Evolutionary conservation across 2,113 vertebrate genomes (phyloP).

Genomic region (Colistium nudipinnis): DNA sequence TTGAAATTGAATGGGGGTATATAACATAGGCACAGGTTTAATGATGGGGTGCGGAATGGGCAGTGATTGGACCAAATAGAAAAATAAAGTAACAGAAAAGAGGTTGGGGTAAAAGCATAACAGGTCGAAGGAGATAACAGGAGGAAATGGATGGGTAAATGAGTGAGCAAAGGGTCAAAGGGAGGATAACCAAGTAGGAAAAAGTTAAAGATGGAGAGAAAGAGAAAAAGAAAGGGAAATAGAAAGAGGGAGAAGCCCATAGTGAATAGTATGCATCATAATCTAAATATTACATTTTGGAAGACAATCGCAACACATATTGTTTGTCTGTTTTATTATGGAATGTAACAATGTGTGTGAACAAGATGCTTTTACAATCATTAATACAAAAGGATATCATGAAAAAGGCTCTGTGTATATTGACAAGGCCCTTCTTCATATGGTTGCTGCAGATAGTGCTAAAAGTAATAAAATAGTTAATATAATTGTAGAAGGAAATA

Average conservation of each 20-base stretch:
- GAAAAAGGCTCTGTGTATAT: slow-evolving; percentile 54
- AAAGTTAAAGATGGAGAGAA: slow-evolving; percentile 33
- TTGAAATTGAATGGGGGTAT: slow-evolving; percentile 26
- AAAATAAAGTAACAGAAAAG: background rate
- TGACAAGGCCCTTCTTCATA: slow-evolving; percentile 38
- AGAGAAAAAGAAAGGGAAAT: slow-evolving; percentile 29
- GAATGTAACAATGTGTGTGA: slow-evolving; percentile 60
- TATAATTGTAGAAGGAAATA: slow-evolving; percentile 9
- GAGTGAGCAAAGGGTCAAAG: slow-evolving; percentile 6
- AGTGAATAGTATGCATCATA: slow-evolving; percentile 41
- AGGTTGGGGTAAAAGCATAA: background rate
- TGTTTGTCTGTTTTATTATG: slow-evolving; percentile 71
- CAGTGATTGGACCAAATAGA: background rate
- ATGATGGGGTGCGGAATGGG: slow-evolving; percentile 24
- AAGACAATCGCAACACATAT: slow-evolving; percentile 59
- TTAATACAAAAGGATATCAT: slow-evolving; percentile 62
- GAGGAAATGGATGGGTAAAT: slow-evolving; percentile 23
- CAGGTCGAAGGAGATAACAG: slow-evolving; percentile 11
- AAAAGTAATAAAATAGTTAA: background rate
- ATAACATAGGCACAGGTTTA: slow-evolving; percentile 25
- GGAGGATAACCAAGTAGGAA: slow-evolving; percentile 24
- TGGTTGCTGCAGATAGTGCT: slow-evolving; percentile 13
- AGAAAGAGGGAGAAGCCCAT: slow-evolving; percentile 29
- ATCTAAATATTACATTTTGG: slow-evolving; percentile 17
- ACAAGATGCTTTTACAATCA: slow-evolving; percentile 60